phyloP scores from a whole-genome alignment of 2,888 invertebrate genomes.

The Punctoribates punctum region DNA sequence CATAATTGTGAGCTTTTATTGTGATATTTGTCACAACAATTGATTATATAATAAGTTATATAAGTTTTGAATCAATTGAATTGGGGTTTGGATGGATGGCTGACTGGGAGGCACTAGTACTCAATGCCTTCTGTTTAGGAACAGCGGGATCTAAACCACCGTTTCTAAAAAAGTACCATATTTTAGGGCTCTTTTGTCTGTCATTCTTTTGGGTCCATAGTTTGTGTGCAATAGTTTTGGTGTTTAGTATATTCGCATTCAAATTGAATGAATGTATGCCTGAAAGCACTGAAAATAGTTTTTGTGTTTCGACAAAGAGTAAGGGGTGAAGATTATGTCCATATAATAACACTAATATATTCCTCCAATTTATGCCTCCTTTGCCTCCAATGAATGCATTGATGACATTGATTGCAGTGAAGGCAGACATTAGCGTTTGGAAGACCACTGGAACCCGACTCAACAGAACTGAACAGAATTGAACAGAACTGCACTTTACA shows the following conservation, averaged over 20 bases:
- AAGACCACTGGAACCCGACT: not conserved
- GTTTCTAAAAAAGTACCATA: conserved; percentile 15
- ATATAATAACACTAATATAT: conserved; percentile 27
- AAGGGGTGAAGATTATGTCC: conserved; percentile 13
- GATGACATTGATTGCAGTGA: conserved; percentile 6
- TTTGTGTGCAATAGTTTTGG: not conserved
- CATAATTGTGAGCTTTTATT: not conserved
- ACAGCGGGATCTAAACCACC: conserved; percentile 28
- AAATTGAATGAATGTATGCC: not conserved
- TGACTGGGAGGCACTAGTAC: conserved; percentile 1
- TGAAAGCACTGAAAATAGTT: not conserved
- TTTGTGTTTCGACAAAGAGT: not conserved
- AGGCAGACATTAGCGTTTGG: not conserved
- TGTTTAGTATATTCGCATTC: not conserved
- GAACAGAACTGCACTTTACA: conserved; percentile 20
- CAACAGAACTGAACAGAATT: too few species aligned
- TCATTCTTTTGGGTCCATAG: not conserved
- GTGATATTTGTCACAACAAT: not conserved
- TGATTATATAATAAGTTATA: not conserved
- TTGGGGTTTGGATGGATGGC: not conserved
- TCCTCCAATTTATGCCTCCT: not conserved
- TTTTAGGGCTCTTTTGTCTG: conserved; percentile 12
- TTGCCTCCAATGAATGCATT: too few species aligned
- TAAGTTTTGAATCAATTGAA: not conserved
- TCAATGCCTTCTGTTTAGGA: conserved; percentile 12